phyloP scores from a whole-genome alignment of 1,140 invertebrate genomes.

The Dryas iulia region DNA sequence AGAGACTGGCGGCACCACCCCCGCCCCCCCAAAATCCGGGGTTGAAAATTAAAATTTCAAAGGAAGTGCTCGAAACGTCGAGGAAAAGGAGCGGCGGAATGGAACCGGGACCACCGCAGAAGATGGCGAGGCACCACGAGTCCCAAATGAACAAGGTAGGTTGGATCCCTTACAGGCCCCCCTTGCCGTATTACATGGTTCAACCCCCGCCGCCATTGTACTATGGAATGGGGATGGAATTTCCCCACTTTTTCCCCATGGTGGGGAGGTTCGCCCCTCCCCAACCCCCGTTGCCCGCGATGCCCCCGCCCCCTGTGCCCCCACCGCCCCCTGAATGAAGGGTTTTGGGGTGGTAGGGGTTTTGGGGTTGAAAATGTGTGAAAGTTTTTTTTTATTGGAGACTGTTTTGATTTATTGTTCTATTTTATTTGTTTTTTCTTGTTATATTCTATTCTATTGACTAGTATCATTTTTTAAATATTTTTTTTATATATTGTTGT shows the following conservation, averaged over 20 bases:
- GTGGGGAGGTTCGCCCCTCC: slow-evolving; percentile 15
- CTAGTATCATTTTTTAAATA: background rate
- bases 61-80: slow-evolving; percentile 70
- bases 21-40: slow-evolving; percentile 60
- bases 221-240: slow-evolving; percentile 48
- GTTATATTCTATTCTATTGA: background rate
- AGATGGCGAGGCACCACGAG: slow-evolving; percentile 64
- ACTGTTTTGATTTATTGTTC: background rate
- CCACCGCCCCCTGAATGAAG: slow-evolving; percentile 64
- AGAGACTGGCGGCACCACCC: slow-evolving; percentile 70
- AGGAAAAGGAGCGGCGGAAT: slow-evolving; percentile 48
- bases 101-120: slow-evolving; percentile 54
- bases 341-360: background rate
- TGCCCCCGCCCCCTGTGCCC: slow-evolving; percentile 62
- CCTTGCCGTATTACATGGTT: slow-evolving; percentile 60
- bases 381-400: background rate
- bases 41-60: slow-evolving; percentile 76
- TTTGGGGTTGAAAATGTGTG: background rate
- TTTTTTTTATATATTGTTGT: background rate
- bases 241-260: slow-evolving; percentile 55
- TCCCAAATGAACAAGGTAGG: slow-evolving; percentile 61
- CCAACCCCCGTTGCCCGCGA: slow-evolving; percentile 51
- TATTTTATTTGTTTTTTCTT: background rate
- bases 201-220: slow-evolving; percentile 63
- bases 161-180: slow-evolving; percentile 52